Evolutionary conservation across 2,797 vertebrate genomes (phyloP).

Genomic region (Phalloptychus januarius): DNA sequence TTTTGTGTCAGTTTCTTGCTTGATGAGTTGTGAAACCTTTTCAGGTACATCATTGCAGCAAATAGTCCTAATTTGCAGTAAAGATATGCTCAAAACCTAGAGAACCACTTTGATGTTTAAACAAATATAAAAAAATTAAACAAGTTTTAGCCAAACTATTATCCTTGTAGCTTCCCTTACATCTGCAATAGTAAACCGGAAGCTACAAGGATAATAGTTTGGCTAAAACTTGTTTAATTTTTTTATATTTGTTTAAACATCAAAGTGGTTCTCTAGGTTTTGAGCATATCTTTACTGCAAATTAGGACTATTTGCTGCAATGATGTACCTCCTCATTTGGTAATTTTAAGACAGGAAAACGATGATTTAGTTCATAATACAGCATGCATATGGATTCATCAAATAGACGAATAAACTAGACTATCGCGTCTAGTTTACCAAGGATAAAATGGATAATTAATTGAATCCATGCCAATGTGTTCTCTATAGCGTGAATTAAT

Average conservation of each 20-base stretch:
- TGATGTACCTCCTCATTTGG: background rate
- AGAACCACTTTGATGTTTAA: background rate
- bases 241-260: background rate
- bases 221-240: background rate
- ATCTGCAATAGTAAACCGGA: too few species aligned
- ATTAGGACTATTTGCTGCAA: background rate
- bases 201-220: background rate
- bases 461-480: background rate
- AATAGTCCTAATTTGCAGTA: background rate
- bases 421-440: background rate
- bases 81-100: background rate
- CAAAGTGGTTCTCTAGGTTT: background rate
- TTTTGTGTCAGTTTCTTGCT: background rate
- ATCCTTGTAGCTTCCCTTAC: background rate
- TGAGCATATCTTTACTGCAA: background rate
- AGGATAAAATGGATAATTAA: background rate
- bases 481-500: background rate
- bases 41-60: background rate
- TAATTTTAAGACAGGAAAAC: background rate
- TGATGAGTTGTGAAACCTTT: too few species aligned
- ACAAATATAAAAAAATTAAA: background rate
- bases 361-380: background rate
- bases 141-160: background rate
- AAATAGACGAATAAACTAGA: background rate
- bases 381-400: background rate